A percentile compares a stretch with the other conserved stretches of the same genome.
Evolutionary conservation across 2,797 vertebrate genomes (phyloP).

Genomic region (Sebastes hopkinsi): DNA sequence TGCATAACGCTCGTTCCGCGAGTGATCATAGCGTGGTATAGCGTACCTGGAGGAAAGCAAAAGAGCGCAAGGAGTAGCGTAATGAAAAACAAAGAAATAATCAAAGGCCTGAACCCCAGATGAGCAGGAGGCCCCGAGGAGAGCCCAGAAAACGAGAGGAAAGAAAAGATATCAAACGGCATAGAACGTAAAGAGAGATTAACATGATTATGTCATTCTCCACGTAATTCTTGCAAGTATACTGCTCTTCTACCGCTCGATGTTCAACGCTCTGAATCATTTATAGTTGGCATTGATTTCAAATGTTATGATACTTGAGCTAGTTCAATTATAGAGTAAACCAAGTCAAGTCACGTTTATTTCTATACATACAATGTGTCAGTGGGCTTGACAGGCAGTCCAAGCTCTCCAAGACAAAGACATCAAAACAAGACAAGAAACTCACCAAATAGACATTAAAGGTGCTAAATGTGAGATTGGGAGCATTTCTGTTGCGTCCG

Average conservation of each 20-base stretch:
- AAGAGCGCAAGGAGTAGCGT: slow-evolving; percentile 77
- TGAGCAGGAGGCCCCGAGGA: slow-evolving; percentile 82
- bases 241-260: neutral
- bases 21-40: slow-evolving; percentile 80
- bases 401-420: neutral
- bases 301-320: slow-evolving; percentile 36
- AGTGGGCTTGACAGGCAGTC: neutral
- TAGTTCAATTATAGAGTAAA: slow-evolving; percentile 34
- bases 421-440: neutral
- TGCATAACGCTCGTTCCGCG: slow-evolving; percentile 80
- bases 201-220: slow-evolving; percentile 56
- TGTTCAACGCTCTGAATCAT: slow-evolving; percentile 34
- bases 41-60: slow-evolving; percentile 85
- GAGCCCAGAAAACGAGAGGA: slow-evolving; percentile 37
- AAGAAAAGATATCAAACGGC: slow-evolving; percentile 59
- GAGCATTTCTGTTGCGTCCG: neutral
- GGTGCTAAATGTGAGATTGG: neutral
- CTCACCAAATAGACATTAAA: neutral
- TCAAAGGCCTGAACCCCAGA: slow-evolving; percentile 67
- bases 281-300: slow-evolving; percentile 44
- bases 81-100: slow-evolving; percentile 74
- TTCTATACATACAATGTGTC: neutral
- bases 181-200: slow-evolving; percentile 49
- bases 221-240: slow-evolving; percentile 29
- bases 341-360: slow-evolving; percentile 1